Evolutionary conservation across 2,113 vertebrate genomes (phyloP).

Genomic region (Lycaon pictus): DNA sequence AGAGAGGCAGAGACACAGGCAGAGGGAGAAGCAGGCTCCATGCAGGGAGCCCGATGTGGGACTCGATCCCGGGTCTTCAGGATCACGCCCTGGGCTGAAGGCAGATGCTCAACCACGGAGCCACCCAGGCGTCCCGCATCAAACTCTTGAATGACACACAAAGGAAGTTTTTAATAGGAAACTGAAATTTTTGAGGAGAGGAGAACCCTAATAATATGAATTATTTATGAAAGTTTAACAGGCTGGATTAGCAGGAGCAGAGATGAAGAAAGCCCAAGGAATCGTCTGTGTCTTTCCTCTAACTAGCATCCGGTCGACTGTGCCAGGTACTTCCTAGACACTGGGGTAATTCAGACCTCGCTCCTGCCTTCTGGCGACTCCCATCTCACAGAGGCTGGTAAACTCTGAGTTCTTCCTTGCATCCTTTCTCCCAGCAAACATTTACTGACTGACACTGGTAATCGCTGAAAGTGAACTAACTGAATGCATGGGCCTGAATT

Average conservation of each 20-base stretch:
- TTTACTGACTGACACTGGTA: too few relatives aligned
- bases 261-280: neutral
- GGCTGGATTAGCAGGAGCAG: neutral
- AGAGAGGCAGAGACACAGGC: too few relatives aligned
- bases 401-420: neutral
- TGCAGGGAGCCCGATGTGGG: too few relatives aligned
- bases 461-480: neutral
- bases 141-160: neutral
- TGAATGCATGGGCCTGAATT: neutral
- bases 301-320: neutral
- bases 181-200: neutral
- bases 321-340: fast-evolving
- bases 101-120: too few relatives aligned
- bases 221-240: neutral
- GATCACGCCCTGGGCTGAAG: too few relatives aligned
- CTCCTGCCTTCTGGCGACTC: neutral
- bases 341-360: neutral
- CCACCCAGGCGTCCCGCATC: too few relatives aligned
- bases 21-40: too few relatives aligned
- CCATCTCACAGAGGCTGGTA: neutral
- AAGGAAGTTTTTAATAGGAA: neutral
- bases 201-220: neutral
- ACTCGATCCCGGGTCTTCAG: too few relatives aligned
- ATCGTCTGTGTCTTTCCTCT: neutral
- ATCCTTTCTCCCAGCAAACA: neutral